Percentiles rank a stretch among this genome's conserved stretches.
phyloP scores from a whole-genome alignment of 2,888 invertebrate species.

The Leucophenga maculata region DNA sequence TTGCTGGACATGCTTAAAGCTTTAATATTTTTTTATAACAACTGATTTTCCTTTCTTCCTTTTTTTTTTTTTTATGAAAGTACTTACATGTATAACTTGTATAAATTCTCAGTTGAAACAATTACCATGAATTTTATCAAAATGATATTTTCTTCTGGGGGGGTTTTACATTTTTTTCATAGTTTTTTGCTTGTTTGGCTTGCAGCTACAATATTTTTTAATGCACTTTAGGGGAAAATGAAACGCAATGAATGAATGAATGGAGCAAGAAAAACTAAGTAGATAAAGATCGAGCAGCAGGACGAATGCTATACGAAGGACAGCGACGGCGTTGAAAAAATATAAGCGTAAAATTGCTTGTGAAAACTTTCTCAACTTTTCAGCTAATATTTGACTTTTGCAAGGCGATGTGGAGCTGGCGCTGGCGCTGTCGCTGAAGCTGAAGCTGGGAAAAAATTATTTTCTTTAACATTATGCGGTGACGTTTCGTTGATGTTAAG shows the following conservation, averaged over 20 bases:
- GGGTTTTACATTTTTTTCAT: background rate
- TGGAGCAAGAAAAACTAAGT: slow-evolving; percentile 49
- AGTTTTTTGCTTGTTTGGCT: slow-evolving; percentile 58
- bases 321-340: slow-evolving; percentile 36
- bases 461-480: slow-evolving; percentile 56
- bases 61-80: no score
- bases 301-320: background rate
- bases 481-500: slow-evolving; percentile 56
- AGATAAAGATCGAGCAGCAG: slow-evolving; percentile 52
- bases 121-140: slow-evolving; percentile 65
- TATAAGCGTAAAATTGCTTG: slow-evolving; percentile 66
- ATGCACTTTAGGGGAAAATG: slow-evolving; percentile 63
- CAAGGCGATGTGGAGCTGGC: background rate
- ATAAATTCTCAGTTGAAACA: slow-evolving; percentile 65
- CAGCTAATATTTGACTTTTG: slow-evolving; percentile 68
- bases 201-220: slow-evolving; percentile 65
- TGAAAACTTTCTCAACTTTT: slow-evolving; percentile 68
- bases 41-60: slow-evolving; percentile 46
- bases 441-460: slow-evolving; percentile 33
- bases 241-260: slow-evolving; percentile 27
- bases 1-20: slow-evolving; percentile 40
- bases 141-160: slow-evolving; percentile 55
- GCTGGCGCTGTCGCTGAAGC: slow-evolving; percentile 28
- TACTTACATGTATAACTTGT: slow-evolving; percentile 61
- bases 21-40: slow-evolving; percentile 55